These are phyloP conservation scores for Rhagonycha lutea DNA, from an alignment of 2,888 invertebrate genomes.

Conservation along the genomic window DNA sequence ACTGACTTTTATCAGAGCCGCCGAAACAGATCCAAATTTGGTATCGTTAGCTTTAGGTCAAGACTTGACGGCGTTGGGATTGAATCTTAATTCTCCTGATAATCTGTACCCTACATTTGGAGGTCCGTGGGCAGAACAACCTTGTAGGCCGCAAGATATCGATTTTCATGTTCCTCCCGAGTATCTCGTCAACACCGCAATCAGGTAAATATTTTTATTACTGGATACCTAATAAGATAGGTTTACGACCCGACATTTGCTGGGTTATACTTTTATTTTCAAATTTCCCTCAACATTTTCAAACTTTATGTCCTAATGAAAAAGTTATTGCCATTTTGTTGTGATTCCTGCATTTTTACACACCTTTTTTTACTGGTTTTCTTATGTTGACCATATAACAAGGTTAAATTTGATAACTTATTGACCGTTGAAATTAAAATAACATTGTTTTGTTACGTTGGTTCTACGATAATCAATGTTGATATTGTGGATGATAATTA, in stretches of 20 bases:
- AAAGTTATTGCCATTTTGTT: neutral
- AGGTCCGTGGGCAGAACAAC: constrained; percentile 98
- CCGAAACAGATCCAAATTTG: constrained; percentile 95
- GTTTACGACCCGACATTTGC: neutral
- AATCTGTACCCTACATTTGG: constrained; percentile 98
- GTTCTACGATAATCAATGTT: neutral
- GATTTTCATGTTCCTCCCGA: constrained; percentile 98
- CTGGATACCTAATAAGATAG: neutral
- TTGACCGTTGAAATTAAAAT: neutral
- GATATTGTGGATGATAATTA: neutral
- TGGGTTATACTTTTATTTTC: neutral
- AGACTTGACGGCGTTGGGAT: constrained; percentile 95
- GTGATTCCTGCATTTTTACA: neutral
- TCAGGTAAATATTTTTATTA: constrained; percentile 60
- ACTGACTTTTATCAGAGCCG: constrained; percentile 95
- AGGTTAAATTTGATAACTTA: neutral
- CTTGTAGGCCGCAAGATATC: constrained; percentile 98
- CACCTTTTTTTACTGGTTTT: neutral
- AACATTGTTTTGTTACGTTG: neutral
- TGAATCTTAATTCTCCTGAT: constrained; percentile 98
- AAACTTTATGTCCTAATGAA: neutral
- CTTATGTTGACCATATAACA: neutral
- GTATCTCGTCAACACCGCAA: constrained; percentile 96
- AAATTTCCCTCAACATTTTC: neutral
- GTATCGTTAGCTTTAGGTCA: constrained; percentile 96